A percentile compares a stretch with the other conserved stretches of the same genome.
phyloP scores from a whole-genome alignment of 2,113 vertebrate genomes.

The Phylloscopus whistleri region DNA sequence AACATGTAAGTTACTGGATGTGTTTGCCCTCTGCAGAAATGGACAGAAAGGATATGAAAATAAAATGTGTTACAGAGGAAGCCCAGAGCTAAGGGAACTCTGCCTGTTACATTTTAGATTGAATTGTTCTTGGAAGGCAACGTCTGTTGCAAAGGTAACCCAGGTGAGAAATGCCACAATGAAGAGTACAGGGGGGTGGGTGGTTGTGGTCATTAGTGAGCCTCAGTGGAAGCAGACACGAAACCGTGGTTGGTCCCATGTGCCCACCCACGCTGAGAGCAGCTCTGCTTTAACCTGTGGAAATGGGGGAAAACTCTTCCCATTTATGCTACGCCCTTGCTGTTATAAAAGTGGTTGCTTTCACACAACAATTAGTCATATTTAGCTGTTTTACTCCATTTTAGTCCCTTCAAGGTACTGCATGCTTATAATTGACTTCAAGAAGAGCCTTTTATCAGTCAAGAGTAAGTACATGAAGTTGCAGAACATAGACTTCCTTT shows the following conservation, averaged over 20 bases:
- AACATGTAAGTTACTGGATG: background rate
- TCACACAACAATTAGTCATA: background rate
- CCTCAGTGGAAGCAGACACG: background rate
- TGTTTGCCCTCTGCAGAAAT: background rate
- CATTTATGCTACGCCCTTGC: background rate
- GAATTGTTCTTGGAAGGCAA: background rate
- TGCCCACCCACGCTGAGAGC: background rate
- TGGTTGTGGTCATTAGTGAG: background rate
- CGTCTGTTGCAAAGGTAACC: background rate
- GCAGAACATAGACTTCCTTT: background rate
- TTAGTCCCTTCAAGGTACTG: background rate
- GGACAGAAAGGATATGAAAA: background rate
- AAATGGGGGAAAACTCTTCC: background rate
- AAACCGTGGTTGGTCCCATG: accelerated
- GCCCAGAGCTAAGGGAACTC: background rate
- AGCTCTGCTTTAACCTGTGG: background rate
- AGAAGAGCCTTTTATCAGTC: background rate
- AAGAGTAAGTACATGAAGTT: background rate
- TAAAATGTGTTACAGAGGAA: background rate
- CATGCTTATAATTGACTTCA: background rate
- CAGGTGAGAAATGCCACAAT: background rate
- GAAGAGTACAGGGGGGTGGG: background rate
- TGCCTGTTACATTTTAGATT: background rate
- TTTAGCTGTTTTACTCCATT: background rate
- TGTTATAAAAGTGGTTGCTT: background rate